Percentiles rank a stretch among this genome's conserved stretches.
These are phyloP conservation scores for Synanthedon formicaeformis DNA, from an alignment of 2,888 invertebrate genomes.

Conservation along the genomic window DNA sequence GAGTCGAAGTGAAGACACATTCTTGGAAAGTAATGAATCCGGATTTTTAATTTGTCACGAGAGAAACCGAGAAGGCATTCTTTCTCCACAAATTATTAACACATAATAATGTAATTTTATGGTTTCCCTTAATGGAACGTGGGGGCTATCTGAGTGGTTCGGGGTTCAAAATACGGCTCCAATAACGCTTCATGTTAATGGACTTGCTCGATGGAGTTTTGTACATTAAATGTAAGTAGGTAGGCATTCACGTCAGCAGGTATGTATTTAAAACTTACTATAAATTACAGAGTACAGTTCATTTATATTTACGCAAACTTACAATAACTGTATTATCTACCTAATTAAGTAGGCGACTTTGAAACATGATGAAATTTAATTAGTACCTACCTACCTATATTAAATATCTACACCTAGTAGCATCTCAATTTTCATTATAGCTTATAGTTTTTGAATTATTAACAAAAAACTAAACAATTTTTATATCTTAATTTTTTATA, in stretches of 20 bases:
- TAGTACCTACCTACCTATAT: too few species aligned
- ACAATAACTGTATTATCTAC: too few species aligned
- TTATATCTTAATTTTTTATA: too few species aligned
- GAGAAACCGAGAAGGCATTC: slow-evolving; percentile 31
- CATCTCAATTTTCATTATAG: too few species aligned
- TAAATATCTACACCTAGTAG: too few species aligned
- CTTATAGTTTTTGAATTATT: too few species aligned
- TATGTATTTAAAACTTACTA: too few species aligned
- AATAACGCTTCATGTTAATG: slow-evolving; percentile 62
- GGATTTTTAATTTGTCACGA: slow-evolving; percentile 47
- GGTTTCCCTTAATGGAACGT: slow-evolving; percentile 64
- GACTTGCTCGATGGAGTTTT: slow-evolving; percentile 33
- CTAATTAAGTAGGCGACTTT: too few species aligned
- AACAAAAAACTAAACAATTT: too few species aligned
- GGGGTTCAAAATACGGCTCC: slow-evolving; percentile 47
- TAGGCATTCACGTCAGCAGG: background rate
- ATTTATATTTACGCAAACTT: too few species aligned
- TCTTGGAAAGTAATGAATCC: slow-evolving; percentile 28
- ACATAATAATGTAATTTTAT: slow-evolving; percentile 70
- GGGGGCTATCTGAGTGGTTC: slow-evolving; percentile 48
- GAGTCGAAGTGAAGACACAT: slow-evolving; percentile 19
- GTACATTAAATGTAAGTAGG: slow-evolving; percentile 5
- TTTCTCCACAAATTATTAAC: slow-evolving; percentile 64
- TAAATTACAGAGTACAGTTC: too few species aligned
- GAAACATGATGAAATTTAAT: too few species aligned